Conservation (phyloP, 2,888 invertebrate species). For the Acrocera orbiculus region DNA sequence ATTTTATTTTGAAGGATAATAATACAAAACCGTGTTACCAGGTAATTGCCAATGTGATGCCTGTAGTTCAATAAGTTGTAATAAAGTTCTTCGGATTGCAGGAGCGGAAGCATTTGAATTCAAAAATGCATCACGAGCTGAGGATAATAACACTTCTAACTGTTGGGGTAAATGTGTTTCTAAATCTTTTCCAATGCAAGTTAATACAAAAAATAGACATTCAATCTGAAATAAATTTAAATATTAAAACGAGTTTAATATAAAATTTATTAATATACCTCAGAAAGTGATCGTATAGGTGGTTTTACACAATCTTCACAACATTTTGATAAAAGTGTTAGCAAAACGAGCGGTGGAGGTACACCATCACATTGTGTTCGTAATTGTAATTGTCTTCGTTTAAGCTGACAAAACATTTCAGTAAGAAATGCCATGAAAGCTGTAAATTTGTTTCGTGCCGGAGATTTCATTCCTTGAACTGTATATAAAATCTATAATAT, state of each 20-base stretch:
- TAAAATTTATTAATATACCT: constrained; percentile 35
- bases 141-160: constrained; percentile 58
- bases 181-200: constrained; percentile 74
- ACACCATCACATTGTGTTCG: constrained; percentile 38
- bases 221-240: constrained; percentile 44
- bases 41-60: constrained; percentile 84
- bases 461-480: constrained; percentile 35
- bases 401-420: constrained; percentile 79
- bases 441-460: constrained; percentile 47
- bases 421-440: constrained; percentile 80
- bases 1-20: constrained; percentile 48
- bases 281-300: constrained; percentile 62
- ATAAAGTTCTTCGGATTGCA: constrained; percentile 61
- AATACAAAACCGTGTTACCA: constrained; percentile 76
- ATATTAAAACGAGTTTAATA: neutral
- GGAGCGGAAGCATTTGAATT: constrained; percentile 52
- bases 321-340: constrained; percentile 72
- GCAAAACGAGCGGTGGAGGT: constrained; percentile 54
- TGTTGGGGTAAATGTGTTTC: constrained; percentile 66
- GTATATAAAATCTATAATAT: constrained; percentile 22
- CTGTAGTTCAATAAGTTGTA: constrained; percentile 79
- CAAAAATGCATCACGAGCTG: constrained; percentile 72
- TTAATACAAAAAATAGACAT: constrained; percentile 74
- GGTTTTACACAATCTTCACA: constrained; percentile 75
- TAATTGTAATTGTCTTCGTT: constrained; percentile 42